Conservation (phyloP, 1,140 invertebrate species). For the Drosophila leontia region DNA sequence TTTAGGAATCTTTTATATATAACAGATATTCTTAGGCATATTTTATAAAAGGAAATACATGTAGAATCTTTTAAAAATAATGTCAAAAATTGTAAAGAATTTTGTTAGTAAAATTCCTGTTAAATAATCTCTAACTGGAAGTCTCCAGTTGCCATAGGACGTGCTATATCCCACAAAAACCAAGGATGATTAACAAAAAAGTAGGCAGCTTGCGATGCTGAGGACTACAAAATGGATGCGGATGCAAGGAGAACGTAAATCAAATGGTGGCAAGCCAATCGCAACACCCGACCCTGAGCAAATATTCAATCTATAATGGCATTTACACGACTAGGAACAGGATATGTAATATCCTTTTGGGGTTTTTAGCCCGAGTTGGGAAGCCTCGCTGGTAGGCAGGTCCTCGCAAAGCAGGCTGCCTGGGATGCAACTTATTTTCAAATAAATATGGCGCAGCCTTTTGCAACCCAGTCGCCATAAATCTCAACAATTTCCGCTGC, state of each 20-base stretch:
- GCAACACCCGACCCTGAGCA: slow-evolving; percentile 49
- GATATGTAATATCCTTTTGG: slow-evolving; percentile 80
- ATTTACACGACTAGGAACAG: slow-evolving; percentile 78
- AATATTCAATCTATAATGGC: slow-evolving; percentile 81
- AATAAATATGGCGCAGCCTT: slow-evolving; percentile 71
- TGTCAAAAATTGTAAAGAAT: not conserved
- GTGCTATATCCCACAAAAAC: not conserved
- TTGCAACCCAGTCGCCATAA: slow-evolving; percentile 65
- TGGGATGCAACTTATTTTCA: slow-evolving; percentile 65
- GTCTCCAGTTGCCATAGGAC: not conserved
- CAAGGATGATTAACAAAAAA: slow-evolving; percentile 4
- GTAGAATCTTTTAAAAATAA: not conserved
- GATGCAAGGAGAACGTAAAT: slow-evolving; percentile 63
- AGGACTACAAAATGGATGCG: slow-evolving; percentile 50
- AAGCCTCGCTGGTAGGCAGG: slow-evolving; percentile 35
- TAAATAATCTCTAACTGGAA: not conserved
- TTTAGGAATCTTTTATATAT: not conserved
- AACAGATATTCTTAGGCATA: too few relatives aligned
- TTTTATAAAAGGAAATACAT: not conserved
- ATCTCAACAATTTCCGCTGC: slow-evolving; percentile 78
- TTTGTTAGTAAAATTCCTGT: not conserved
- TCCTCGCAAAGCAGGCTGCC: slow-evolving; percentile 33
- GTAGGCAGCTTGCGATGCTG: slow-evolving; percentile 19
- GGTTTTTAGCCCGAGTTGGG: slow-evolving; percentile 52
- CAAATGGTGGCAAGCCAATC: slow-evolving; percentile 53